phyloP scores from a whole-genome alignment of 2,113 vertebrate genomes.

The Aldabrachelys gigantea region DNA sequence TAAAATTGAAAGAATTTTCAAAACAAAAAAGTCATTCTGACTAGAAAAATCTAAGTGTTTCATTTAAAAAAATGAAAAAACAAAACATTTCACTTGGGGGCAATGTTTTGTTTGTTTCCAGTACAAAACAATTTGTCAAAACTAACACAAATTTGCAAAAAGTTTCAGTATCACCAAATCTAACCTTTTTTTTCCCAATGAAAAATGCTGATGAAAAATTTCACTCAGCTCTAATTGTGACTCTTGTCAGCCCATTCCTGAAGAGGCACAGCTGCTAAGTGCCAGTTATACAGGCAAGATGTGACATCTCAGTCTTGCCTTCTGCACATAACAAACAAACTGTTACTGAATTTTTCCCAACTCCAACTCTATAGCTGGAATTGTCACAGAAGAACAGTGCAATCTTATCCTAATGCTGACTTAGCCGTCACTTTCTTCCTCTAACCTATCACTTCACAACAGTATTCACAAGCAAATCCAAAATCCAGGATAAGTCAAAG shows the following conservation, averaged over 20 bases:
- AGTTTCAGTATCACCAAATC: background rate
- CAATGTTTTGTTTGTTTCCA: background rate
- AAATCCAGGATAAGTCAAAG: background rate
- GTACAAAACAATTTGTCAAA: background rate
- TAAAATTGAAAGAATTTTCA: background rate
- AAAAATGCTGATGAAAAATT: background rate
- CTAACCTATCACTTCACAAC: background rate
- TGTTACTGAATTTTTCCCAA: background rate
- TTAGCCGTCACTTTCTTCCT: background rate
- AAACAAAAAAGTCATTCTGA: background rate
- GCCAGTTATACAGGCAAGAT: background rate
- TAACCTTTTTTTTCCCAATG: background rate
- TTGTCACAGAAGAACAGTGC: background rate
- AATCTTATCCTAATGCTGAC: background rate
- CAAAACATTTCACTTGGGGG: background rate
- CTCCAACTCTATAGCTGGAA: background rate
- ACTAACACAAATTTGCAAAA: background rate
- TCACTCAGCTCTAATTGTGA: background rate
- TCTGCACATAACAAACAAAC: background rate
- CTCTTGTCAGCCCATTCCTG: background rate
- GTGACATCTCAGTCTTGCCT: accelerated
- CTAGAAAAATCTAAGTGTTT: background rate
- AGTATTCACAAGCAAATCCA: slow-evolving; percentile 2
- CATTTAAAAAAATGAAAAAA: background rate
- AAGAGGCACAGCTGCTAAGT: background rate